These are phyloP conservation scores for Oligia fasciuncula DNA, from an alignment of 2,888 invertebrate genomes.

Conservation along the genomic window DNA sequence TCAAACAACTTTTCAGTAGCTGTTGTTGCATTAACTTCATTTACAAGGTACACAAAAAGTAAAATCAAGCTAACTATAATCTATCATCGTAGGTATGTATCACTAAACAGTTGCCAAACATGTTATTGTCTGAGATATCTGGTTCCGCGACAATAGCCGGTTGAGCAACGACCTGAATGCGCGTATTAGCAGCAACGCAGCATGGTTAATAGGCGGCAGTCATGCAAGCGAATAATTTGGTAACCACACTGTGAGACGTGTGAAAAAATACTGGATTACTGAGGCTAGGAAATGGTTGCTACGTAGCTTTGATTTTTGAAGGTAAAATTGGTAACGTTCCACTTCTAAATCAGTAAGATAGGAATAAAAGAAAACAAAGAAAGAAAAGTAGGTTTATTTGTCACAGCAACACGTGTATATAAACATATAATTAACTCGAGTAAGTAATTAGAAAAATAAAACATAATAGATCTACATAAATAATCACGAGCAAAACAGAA, in stretches of 20 bases:
- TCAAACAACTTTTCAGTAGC: conserved; percentile 1
- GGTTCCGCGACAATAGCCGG: conserved; percentile 68
- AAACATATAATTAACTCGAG: background rate
- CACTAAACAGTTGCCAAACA: conserved; percentile 61
- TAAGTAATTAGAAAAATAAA: background rate
- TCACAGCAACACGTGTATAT: background rate
- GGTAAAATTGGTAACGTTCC: background rate
- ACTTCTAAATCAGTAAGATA: background rate
- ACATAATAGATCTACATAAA: background rate
- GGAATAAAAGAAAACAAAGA: background rate
- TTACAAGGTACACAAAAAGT: conserved; percentile 15
- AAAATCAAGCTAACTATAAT: conserved; percentile 27
- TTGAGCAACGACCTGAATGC: conserved; percentile 72
- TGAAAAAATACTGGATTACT: conserved; percentile 37
- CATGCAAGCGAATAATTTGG: conserved; percentile 70
- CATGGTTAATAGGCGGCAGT: conserved; percentile 63
- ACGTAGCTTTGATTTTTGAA: background rate
- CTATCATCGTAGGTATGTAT: conserved; percentile 39
- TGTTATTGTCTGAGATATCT: conserved; percentile 67
- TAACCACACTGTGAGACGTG: conserved; percentile 48
- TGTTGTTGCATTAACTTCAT: conserved; percentile 5
- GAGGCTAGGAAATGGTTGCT: background rate
- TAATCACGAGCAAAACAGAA: background rate
- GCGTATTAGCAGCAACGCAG: conserved; percentile 58
- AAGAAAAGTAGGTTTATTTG: background rate